These are phyloP conservation scores for Nycticebus coucang DNA, from an alignment of 2,113 vertebrate species.

Conservation along the genomic window DNA sequence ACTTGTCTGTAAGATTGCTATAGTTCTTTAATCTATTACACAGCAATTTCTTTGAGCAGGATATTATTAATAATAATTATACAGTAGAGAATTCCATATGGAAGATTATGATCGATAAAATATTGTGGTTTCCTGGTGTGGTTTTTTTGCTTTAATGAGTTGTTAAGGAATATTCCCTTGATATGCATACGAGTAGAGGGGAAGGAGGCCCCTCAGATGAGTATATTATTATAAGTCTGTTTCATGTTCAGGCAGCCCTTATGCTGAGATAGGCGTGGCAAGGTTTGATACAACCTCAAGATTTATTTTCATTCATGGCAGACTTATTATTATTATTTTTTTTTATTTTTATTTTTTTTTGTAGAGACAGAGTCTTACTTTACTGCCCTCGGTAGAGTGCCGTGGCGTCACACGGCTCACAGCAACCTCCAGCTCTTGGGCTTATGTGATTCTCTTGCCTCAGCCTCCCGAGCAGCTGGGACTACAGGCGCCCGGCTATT, in stretches of 20 bases:
- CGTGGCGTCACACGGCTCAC: too few species aligned
- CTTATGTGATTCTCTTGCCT: too few species aligned
- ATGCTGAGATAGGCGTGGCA: background rate
- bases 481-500: too few species aligned
- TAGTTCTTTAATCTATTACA: background rate
- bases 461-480: too few species aligned
- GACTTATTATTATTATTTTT: background rate
- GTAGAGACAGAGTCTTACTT: too few species aligned
- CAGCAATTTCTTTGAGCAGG: constrained; percentile 21
- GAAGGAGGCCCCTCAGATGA: background rate
- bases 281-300: background rate
- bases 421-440: too few species aligned
- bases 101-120: constrained; percentile 40
- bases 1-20: background rate
- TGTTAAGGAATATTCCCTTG: background rate
- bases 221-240: background rate
- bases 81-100: background rate
- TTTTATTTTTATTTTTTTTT: background rate
- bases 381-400: too few species aligned
- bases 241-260: background rate
- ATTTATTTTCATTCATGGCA: constrained; percentile 18
- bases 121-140: constrained; percentile 18
- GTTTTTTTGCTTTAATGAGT: background rate
- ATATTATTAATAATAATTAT: constrained; percentile 7
- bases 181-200: background rate